These are phyloP conservation scores for rat (Rattus norvegicus) DNA, from an alignment of 2,113 vertebrate genomes.

Conservation along the genomic window DNA sequence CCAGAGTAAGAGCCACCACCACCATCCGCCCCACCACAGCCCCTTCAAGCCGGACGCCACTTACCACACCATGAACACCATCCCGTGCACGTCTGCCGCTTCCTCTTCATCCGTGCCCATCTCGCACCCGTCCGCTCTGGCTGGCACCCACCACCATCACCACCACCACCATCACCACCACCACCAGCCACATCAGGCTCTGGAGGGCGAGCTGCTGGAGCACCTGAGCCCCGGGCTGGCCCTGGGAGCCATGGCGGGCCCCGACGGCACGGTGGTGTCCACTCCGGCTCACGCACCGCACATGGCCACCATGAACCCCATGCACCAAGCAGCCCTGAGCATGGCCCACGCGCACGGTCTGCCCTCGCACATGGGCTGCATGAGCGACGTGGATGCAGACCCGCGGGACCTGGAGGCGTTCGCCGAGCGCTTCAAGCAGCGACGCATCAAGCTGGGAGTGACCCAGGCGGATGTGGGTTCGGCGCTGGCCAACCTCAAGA, in stretches of 20 bases:
- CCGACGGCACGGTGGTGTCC: conserved; percentile 97
- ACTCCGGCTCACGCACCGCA: conserved; percentile 95
- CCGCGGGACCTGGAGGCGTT: conserved; percentile 99
- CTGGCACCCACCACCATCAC: conserved; percentile 92
- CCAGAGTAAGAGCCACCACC: conserved; percentile 98
- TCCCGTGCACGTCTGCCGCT: conserved; percentile 96
- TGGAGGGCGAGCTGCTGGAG: conserved; percentile 98
- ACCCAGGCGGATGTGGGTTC: conserved; percentile 98
- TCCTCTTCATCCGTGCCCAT: conserved; percentile 97
- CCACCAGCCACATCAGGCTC: conserved; percentile 96
- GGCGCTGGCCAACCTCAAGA: conserved; percentile 98
- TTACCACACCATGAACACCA: conserved; percentile 99
- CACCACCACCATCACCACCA: conserved; percentile 97
- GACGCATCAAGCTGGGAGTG: conserved; percentile 98
- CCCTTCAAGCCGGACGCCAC: conserved; percentile 99
- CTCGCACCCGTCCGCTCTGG: conserved; percentile 95
- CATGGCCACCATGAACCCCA: conserved; percentile 99
- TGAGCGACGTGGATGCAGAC: conserved; percentile 98
- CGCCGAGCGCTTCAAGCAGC: conserved; percentile 98
- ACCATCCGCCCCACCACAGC: conserved; percentile 97
- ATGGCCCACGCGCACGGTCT: conserved; percentile 98
- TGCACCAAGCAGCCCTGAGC: conserved; percentile 98
- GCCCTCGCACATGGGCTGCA: conserved; percentile 96
- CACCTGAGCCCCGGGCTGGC: conserved; percentile 97
- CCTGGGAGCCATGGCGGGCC: conserved; percentile 95